These are phyloP conservation scores for Rhysida immarginata DNA, from an alignment of 1,140 invertebrate species.

Conservation along the genomic window DNA sequence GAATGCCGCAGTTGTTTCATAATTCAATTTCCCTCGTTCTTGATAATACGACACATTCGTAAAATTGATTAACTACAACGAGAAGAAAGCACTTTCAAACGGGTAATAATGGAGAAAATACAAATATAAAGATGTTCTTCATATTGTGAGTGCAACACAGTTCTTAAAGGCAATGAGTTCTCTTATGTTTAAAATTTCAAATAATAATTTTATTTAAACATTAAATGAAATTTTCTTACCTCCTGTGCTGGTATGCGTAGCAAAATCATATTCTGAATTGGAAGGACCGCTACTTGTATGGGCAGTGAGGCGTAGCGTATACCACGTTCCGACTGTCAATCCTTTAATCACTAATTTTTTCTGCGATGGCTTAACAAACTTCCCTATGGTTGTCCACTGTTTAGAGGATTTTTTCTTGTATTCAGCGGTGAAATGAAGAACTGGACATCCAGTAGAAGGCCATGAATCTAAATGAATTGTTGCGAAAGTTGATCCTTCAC, in stretches of 20 bases:
- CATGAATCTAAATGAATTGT: neutral
- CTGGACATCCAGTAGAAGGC: neutral
- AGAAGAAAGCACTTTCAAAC: too few relatives aligned
- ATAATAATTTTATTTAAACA: too few relatives aligned
- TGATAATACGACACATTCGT: too few relatives aligned
- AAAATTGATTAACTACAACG: too few relatives aligned
- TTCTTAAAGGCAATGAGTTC: too few relatives aligned
- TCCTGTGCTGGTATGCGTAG: neutral
- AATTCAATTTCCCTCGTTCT: too few relatives aligned
- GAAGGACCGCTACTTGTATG: neutral
- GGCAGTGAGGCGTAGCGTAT: neutral
- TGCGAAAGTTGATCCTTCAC: neutral
- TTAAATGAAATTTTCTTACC: neutral
- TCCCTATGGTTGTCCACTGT: neutral
- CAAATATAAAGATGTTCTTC: too few relatives aligned
- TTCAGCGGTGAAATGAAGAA: neutral
- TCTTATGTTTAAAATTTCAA: too few relatives aligned
- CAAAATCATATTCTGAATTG: neutral
- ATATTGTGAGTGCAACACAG: too few relatives aligned
- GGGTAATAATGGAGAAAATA: too few relatives aligned
- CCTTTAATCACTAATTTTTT: slow-evolving; percentile 1
- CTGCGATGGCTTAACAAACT: neutral
- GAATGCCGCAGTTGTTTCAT: too few relatives aligned
- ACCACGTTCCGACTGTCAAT: neutral
- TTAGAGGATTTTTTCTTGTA: neutral